Percentiles rank a stretch among this genome's conserved stretches.
phyloP scores from a whole-genome alignment of 2,113 vertebrate species.

The Salvator merianae region DNA sequence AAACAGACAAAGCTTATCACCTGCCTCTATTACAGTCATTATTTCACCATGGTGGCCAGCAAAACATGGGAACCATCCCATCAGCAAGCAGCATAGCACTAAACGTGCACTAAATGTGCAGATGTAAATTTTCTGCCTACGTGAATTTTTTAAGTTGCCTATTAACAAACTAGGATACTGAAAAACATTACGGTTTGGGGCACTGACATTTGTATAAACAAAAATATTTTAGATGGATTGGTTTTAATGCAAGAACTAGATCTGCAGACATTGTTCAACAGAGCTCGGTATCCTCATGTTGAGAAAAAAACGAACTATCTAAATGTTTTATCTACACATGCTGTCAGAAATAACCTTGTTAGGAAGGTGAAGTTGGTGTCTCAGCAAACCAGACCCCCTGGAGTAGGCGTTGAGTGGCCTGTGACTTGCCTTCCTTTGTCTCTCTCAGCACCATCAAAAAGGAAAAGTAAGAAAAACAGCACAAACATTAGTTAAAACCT shows the following conservation, averaged over 20 bases:
- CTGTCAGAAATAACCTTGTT: constrained; percentile 94
- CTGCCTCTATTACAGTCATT: constrained; percentile 67
- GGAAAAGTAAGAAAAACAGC: constrained; percentile 93
- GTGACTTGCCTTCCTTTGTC: constrained; percentile 88
- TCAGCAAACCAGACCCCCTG: constrained; percentile 90
- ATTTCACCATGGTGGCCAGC: constrained; percentile 69
- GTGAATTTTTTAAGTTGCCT: constrained; percentile 70
- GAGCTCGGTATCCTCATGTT: constrained; percentile 56
- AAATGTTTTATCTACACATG: constrained; percentile 92
- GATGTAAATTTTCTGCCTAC: constrained; percentile 74
- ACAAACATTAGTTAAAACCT: constrained; percentile 89
- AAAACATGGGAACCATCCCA: constrained; percentile 56
- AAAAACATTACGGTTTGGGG: constrained; percentile 40
- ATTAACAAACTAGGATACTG: constrained; percentile 64
- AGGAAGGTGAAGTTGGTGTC: constrained; percentile 90
- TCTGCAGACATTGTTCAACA: constrained; percentile 22
- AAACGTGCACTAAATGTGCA: constrained; percentile 69
- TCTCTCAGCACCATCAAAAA: constrained; percentile 91
- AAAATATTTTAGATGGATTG: constrained; percentile 39
- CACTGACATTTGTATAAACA: constrained; percentile 56
- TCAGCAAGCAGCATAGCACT: constrained; percentile 62
- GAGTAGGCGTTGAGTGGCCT: constrained; percentile 86
- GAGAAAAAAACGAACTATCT: constrained; percentile 68
- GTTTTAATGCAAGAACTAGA: constrained; percentile 46
- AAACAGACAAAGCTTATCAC: constrained; percentile 55